phyloP scores from a whole-genome alignment of 2,797 vertebrate genomes.

The Allobates femoralis region DNA sequence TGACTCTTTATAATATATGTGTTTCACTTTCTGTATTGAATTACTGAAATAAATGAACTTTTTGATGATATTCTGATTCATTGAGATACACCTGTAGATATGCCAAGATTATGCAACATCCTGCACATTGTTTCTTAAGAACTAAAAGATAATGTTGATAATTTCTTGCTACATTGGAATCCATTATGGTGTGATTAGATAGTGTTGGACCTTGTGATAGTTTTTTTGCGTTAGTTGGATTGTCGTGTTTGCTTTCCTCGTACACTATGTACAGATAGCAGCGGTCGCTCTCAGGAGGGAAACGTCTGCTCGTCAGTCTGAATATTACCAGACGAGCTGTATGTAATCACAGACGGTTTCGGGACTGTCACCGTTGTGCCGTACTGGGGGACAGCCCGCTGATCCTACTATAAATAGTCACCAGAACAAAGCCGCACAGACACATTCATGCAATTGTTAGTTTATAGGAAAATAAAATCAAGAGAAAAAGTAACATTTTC shows the following conservation, averaged over 20 bases:
- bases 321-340: conserved; percentile 46
- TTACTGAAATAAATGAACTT: too few relatives aligned
- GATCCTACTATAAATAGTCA: conserved; percentile 43
- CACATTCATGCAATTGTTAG: neutral
- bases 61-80: too few relatives aligned
- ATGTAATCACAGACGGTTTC: conserved; percentile 9
- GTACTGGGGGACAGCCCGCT: neutral
- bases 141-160: too few relatives aligned
- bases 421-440: conserved; percentile 23
- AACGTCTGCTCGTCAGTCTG: conserved; percentile 31
- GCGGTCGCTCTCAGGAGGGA: conserved; percentile 12
- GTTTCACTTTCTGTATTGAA: too few relatives aligned
- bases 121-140: too few relatives aligned
- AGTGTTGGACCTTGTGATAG: too few relatives aligned
- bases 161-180: too few relatives aligned
- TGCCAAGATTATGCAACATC: too few relatives aligned
- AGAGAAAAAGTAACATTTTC: conserved; percentile 2
- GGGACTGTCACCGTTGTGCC: neutral
- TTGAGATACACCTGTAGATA: too few relatives aligned
- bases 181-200: too few relatives aligned
- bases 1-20: too few relatives aligned
- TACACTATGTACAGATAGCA: neutral
- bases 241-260: neutral
- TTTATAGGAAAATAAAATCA: conserved; percentile 6
- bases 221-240: neutral